phyloP scores from a whole-genome alignment of 2,113 vertebrate species.

The Zootoca vivipara region DNA sequence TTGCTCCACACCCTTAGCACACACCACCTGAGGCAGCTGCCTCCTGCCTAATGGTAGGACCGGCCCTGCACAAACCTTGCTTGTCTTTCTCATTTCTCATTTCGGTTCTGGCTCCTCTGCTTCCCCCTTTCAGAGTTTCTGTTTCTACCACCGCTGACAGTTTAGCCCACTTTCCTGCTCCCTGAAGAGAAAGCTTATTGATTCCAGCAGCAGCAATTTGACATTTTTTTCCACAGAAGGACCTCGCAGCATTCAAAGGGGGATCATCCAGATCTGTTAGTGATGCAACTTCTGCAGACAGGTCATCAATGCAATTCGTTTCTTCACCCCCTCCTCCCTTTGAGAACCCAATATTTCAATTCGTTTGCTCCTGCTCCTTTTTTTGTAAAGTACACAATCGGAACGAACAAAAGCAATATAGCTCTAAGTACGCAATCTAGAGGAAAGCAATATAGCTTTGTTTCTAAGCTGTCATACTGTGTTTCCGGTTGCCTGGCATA shows the following conservation, averaged over 20 bases:
- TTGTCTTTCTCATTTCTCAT: not conserved
- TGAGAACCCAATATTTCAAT: slow-evolving; percentile 19
- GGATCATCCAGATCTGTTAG: not conserved
- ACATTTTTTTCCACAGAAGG: not conserved
- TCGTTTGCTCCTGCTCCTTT: not conserved
- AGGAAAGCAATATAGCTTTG: not conserved
- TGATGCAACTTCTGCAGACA: slow-evolving; percentile 2
- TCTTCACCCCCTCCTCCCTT: not conserved
- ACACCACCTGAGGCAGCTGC: not conserved
- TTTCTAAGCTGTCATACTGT: slow-evolving; percentile 29
- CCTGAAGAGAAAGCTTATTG: rapidly evolving
- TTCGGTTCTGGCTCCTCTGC: not conserved
- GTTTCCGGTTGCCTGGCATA: slow-evolving; percentile 15
- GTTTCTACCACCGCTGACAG: not conserved
- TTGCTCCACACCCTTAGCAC: too few relatives aligned
- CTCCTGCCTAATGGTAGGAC: not conserved
- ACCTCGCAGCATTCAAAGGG: not conserved
- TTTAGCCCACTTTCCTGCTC: slow-evolving; percentile 3
- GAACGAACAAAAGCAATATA: not conserved
- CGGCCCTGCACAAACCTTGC: not conserved
- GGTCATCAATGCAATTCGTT: not conserved
- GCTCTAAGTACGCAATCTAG: not conserved
- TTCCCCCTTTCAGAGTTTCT: not conserved
- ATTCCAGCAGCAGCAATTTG: not conserved
- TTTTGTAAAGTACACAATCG: not conserved